A percentile compares a stretch with the other conserved stretches of the same genome.
These are phyloP conservation scores for Erpetoichthys calabaricus DNA, from an alignment of 2,797 vertebrate genomes.

Conservation along the genomic window DNA sequence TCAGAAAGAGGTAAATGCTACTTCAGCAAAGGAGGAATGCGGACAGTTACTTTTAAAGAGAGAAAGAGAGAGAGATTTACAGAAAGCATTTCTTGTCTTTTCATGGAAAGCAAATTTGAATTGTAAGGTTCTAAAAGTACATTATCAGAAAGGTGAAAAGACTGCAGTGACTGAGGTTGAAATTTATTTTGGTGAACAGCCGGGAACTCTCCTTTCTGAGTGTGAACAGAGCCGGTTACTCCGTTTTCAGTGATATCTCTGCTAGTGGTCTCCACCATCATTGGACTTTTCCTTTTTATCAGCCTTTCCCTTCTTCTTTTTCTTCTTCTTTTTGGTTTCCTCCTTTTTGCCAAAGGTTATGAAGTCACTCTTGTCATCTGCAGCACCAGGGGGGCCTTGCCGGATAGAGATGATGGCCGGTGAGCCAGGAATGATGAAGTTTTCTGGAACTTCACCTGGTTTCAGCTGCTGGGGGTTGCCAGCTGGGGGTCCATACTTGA, in stretches of 20 bases:
- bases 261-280: constrained; percentile 84
- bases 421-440: constrained; percentile 97
- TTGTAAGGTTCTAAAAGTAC: no score
- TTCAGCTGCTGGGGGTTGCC: constrained; percentile 72
- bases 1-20: no score
- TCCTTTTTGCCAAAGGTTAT: constrained; percentile 98
- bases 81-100: no score
- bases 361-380: constrained; percentile 94
- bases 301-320: constrained; percentile 98
- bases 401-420: constrained; percentile 98
- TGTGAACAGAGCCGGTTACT: constrained; percentile 49
- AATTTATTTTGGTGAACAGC: not conserved
- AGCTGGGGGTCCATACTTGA: constrained; percentile 82
- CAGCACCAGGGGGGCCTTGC: constrained; percentile 80
- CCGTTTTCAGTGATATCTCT: constrained; percentile 47
- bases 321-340: constrained; percentile 96
- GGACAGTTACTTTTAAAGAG: no score
- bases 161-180: not conserved
- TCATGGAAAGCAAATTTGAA: no score
- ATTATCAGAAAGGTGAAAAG: not conserved
- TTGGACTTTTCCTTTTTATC: constrained; percentile 95
- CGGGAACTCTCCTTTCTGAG: constrained; percentile 29
- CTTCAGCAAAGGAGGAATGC: no score
- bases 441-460: constrained; percentile 91
- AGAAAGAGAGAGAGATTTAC: no score